phyloP scores from a whole-genome alignment of 2,888 invertebrate species.

The Stenolophus ochropezus region DNA sequence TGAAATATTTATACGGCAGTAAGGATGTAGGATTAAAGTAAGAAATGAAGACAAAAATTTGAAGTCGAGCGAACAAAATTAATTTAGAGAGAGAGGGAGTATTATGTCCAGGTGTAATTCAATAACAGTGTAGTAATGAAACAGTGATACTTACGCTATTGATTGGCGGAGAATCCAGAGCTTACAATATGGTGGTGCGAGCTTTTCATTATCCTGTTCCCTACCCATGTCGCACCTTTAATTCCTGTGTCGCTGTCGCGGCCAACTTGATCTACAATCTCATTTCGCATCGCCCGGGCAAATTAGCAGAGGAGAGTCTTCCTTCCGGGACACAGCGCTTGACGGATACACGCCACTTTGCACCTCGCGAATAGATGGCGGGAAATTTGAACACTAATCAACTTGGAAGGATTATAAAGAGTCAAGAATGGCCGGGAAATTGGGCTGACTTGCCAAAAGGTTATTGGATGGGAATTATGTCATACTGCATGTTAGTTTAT shows the following conservation, averaged over 20 bases:
- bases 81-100: no score
- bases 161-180: no score
- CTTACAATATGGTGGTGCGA: slow-evolving; percentile 1
- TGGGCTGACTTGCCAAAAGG: neutral
- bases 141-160: no score
- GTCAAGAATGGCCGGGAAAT: neutral
- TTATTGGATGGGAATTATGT: neutral
- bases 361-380: slow-evolving; percentile 24
- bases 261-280: slow-evolving; percentile 55
- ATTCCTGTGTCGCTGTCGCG: slow-evolving; percentile 48
- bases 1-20: no score
- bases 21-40: no score
- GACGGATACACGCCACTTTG: slow-evolving; percentile 42
- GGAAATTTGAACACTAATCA: slow-evolving; percentile 46
- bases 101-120: no score
- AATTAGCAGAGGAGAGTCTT: slow-evolving; percentile 36
- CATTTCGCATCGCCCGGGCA: slow-evolving; percentile 42
- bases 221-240: slow-evolving; percentile 46
- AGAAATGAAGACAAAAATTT: no score
- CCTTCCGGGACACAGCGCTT: slow-evolving; percentile 26
- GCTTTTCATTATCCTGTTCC: slow-evolving; percentile 37
- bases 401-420: neutral
- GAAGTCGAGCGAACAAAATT: no score
- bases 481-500: neutral
- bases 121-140: no score